Percentiles rank a stretch among this genome's conserved stretches.
These are phyloP conservation scores for Urosaurus nigricauda DNA, from an alignment of 2,797 vertebrate species.

Conservation along the genomic window DNA sequence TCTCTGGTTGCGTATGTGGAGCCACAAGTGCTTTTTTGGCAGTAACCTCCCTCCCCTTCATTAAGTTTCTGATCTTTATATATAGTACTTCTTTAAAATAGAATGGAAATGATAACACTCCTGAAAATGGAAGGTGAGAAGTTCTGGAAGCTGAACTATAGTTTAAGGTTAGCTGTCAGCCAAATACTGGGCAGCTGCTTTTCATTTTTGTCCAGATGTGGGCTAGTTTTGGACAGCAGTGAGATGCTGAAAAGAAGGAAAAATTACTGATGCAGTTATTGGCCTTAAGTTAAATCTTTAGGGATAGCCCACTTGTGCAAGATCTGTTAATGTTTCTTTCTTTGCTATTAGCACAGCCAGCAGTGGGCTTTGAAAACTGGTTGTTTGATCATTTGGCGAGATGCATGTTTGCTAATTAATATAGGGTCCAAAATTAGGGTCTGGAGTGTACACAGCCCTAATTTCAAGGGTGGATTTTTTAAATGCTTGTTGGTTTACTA, in stretches of 20 bases:
- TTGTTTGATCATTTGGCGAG: slow-evolving; percentile 49
- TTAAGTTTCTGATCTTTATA: not conserved
- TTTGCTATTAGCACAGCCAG: slow-evolving; percentile 64
- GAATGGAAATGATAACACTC: not conserved
- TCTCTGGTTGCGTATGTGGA: not conserved
- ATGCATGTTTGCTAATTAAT: slow-evolving; percentile 38
- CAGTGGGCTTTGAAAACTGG: slow-evolving; percentile 38
- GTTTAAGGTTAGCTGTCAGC: not conserved
- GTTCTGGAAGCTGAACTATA: not conserved
- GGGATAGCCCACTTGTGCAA: not conserved
- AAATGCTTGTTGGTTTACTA: not conserved
- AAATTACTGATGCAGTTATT: not conserved
- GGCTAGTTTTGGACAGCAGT: not conserved
- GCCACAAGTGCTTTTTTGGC: not conserved
- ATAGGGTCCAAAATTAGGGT: slow-evolving; percentile 31
- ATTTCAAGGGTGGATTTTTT: slow-evolving; percentile 37
- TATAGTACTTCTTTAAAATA: not conserved
- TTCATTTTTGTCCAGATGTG: not conserved
- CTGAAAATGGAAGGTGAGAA: not conserved
- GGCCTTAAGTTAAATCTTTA: not conserved
- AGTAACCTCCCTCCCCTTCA: not conserved
- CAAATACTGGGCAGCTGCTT: not conserved
- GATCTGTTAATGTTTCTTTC: not conserved
- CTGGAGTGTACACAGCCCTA: slow-evolving; percentile 25
- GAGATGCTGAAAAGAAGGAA: not conserved